These are phyloP conservation scores for Erebia aethiops DNA, from an alignment of 2,888 invertebrate genomes.

Conservation along the genomic window DNA sequence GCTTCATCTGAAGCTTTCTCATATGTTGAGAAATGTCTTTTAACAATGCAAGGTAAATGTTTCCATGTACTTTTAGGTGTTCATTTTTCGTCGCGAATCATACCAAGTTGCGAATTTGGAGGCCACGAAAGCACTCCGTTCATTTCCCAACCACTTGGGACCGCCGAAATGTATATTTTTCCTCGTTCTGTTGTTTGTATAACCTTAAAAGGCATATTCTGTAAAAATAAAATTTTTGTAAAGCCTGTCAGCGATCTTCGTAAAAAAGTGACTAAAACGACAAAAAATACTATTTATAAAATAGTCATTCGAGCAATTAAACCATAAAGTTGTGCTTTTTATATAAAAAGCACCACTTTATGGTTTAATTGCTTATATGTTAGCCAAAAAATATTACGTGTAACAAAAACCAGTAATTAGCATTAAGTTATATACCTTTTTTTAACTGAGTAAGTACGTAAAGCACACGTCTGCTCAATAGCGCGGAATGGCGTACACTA, in stretches of 20 bases:
- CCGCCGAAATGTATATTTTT: constrained; percentile 4
- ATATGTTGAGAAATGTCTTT: constrained; percentile 6
- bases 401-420: constrained; percentile 4
- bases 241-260: background rate
- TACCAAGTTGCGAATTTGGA: constrained; percentile 7
- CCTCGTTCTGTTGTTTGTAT: constrained; percentile 3
- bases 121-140: constrained; percentile 6
- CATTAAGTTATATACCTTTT: constrained; percentile 4
- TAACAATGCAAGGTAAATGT: constrained; percentile 6
- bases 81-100: constrained; percentile 6
- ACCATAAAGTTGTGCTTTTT: constrained; percentile 7
- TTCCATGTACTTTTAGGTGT: constrained; percentile 1
- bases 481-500: background rate
- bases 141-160: constrained; percentile 7
- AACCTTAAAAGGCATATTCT: constrained; percentile 4
- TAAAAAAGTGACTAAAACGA: constrained; percentile 4
- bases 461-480: constrained; percentile 7
- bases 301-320: constrained; percentile 4
- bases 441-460: constrained; percentile 7
- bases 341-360: constrained; percentile 6
- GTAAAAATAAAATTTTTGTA: constrained; percentile 3
- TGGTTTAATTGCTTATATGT: constrained; percentile 7
- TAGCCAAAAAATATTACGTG: background rate
- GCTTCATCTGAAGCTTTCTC: constrained; percentile 4
- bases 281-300: constrained; percentile 3